Percentiles rank a stretch among this genome's conserved stretches.
phyloP scores from a whole-genome alignment of 2,113 vertebrate genomes.

The Telmatochromis bifrenatus region DNA sequence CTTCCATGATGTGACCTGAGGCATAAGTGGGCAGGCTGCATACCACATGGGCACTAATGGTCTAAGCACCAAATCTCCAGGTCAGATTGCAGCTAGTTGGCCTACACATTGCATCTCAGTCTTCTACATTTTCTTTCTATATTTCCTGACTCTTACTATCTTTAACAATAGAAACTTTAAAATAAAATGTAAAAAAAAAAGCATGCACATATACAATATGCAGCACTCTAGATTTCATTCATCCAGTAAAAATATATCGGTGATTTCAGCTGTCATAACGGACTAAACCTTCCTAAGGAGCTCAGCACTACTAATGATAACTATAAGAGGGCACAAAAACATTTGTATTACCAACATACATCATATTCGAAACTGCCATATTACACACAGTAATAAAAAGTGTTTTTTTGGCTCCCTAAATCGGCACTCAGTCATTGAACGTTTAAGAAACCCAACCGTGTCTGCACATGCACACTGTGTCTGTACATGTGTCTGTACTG shows the following conservation, averaged over 20 bases:
- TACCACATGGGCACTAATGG: neutral
- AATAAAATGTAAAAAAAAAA: neutral
- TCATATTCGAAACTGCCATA: accelerated
- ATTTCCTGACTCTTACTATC: neutral
- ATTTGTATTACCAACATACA: neutral
- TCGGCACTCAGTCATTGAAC: neutral
- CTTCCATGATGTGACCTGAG: neutral
- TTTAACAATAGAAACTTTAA: neutral
- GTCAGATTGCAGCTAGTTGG: neutral
- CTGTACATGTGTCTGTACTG: neutral
- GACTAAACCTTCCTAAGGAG: neutral
- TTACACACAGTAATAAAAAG: neutral
- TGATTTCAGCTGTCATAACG: neutral
- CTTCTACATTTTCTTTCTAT: neutral
- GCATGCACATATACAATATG: neutral
- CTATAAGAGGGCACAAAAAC: neutral
- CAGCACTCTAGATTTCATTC: neutral
- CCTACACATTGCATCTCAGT: neutral
- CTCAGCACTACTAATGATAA: neutral
- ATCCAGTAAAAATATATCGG: neutral
- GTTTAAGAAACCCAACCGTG: neutral
- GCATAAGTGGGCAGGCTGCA: neutral
- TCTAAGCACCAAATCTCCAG: neutral
- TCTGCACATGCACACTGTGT: neutral
- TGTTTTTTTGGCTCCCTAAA: neutral